Percentiles rank a stretch among this genome's conserved stretches.
phyloP scores from a whole-genome alignment of 1,140 invertebrate genomes.

The Lamellibrachia luymesi region DNA sequence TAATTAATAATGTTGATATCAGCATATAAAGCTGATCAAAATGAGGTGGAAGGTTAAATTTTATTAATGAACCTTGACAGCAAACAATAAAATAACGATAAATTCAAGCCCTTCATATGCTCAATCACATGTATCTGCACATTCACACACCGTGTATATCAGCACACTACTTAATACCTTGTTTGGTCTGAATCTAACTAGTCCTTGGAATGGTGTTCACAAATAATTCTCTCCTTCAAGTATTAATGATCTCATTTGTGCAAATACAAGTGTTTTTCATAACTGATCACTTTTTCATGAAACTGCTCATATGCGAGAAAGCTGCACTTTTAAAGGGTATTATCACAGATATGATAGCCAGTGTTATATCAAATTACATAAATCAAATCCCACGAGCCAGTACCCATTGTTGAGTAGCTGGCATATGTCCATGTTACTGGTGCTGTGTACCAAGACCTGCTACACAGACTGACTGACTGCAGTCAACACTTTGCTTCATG shows the following conservation, averaged over 20 bases:
- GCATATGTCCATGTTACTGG: background rate
- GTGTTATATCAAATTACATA: background rate
- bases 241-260: background rate
- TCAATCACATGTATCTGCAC: background rate
- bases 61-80: background rate
- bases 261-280: background rate
- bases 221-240: background rate
- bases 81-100: background rate
- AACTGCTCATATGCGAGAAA: background rate
- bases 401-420: background rate
- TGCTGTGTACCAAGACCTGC: background rate
- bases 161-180: background rate
- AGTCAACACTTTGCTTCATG: background rate
- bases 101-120: background rate
- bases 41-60: background rate
- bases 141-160: background rate
- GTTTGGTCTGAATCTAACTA: background rate
- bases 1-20: background rate
- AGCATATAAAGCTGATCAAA: background rate
- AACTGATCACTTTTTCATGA: background rate
- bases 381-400: background rate
- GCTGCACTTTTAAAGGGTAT: background rate
- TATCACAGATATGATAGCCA: background rate
- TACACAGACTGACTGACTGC: background rate
- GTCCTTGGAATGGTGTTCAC: background rate